These are phyloP conservation scores for Drosophila leonis DNA, from an alignment of 2,888 invertebrate species.

Conservation along the genomic window DNA sequence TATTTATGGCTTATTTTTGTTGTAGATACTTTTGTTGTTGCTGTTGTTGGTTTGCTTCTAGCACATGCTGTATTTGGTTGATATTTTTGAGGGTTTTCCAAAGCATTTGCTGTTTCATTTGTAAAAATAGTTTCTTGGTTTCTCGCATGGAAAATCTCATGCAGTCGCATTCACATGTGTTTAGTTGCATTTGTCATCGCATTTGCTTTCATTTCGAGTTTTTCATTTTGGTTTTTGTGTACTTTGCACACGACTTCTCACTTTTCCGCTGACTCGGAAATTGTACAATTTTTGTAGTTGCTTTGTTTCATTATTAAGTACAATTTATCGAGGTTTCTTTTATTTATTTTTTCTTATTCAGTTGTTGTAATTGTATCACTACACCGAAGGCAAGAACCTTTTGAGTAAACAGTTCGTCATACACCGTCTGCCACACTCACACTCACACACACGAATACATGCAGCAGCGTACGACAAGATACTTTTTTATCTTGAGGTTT, in stretches of 20 bases:
- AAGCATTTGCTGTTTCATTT: conserved; percentile 36
- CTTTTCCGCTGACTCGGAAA: conserved; percentile 65
- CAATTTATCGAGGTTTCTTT: conserved; percentile 41
- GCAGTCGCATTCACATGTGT: conserved; percentile 35
- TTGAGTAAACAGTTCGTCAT: conserved; percentile 64
- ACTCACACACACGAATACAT: conserved; percentile 22
- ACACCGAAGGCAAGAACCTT: conserved; percentile 77
- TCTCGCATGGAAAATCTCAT: conserved; percentile 30
- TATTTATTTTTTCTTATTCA: conserved; percentile 37
- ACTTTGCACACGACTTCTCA: conserved; percentile 47
- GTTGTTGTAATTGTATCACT: conserved; percentile 72
- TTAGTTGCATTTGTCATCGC: conserved; percentile 50
- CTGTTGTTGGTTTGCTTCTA: conserved; percentile 13
- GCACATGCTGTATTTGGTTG: conserved; percentile 52
- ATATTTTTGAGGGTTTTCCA: conserved; percentile 49
- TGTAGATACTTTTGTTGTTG: conserved; percentile 58
- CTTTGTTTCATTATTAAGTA: conserved; percentile 48
- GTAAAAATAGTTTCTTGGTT: conserved; percentile 44
- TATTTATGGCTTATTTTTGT: conserved; percentile 68
- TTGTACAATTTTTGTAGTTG: conserved; percentile 39
- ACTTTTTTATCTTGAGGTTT: conserved; percentile 71
- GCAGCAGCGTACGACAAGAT: conserved; percentile 47
- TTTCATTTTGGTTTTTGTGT: conserved; percentile 18
- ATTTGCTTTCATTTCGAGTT: conserved; percentile 52
- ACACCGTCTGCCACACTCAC: conserved; percentile 34